Evolutionary conservation across 2,797 vertebrate genomes (phyloP), one percentile per base, ranked within the genome.

Genomic region (Kryptolebias ocellatus): DNA sequence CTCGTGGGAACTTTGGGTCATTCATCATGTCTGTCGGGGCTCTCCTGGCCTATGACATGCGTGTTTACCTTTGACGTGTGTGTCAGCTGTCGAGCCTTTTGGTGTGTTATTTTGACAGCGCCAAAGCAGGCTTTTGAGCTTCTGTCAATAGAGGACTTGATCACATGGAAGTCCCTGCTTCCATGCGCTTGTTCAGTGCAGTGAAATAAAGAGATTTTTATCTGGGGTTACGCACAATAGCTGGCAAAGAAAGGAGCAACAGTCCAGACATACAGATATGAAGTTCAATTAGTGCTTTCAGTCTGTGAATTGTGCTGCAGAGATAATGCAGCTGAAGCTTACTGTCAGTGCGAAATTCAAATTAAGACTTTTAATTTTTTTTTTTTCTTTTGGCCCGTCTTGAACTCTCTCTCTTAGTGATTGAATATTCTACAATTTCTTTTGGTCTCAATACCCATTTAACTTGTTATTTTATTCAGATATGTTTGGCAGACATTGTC

Each of bases 1-100:
- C 90, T 90, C 87, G 80, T 90, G 90, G 90, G 90, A 91, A 88
- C 89, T 63, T 75, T 17, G 44, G 79, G 81, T 87, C 89, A 93
- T 93, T 93, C 88, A 93, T 93, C 92, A 93, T 92, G 78, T 88
- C 89, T 92, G 92, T 91, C 92, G 90, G 56, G 89, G 84, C 89
- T 87, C 78, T 78, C 2, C 39, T 89, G 87, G 81, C 91, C 92
- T 90, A 86, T 93, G 92, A 92, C 92, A 92, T 61, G 5, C 73
- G 3, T 93, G 89, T 93, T 93, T 93, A 92, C 84, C 80, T 90
- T 90, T 76, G 39, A 84, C 87, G 76, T 92, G 83, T 90, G 90
- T 85, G 86, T 84, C 73, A 72, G 76, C 78, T 81, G 83, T 85
- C 47, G 78, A 74, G 74, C 75, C 82, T 67, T 78, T 89, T 80